A percentile compares a stretch with the other conserved stretches of the same genome.
Evolutionary conservation across 1,140 invertebrate species (phyloP).

Genomic region (Calliopsis andreniformis): DNA sequence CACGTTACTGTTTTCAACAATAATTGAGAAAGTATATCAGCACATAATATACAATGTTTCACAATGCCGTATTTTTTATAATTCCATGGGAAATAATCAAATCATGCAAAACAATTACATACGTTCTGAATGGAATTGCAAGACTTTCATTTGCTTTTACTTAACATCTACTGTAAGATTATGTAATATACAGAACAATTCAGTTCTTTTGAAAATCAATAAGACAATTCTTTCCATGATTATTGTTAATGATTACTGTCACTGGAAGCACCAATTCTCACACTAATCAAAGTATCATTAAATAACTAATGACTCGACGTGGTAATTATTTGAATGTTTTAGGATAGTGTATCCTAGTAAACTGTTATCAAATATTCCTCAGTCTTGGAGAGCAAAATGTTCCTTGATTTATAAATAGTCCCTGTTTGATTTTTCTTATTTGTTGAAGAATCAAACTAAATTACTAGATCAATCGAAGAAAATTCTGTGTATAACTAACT

Average conservation of each 20-base stretch:
- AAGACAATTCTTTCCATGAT: background rate
- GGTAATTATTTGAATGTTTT: slow-evolving; percentile 16
- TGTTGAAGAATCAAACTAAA: slow-evolving; percentile 13
- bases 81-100: slow-evolving; percentile 9
- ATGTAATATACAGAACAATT: too few relatives aligned
- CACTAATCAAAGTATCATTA: slow-evolving; percentile 30
- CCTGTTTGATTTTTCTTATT: slow-evolving; percentile 22
- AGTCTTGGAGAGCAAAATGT: slow-evolving; percentile 51
- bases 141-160: background rate
- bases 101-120: background rate
- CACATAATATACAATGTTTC: slow-evolving; percentile 23
- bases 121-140: background rate
- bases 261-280: slow-evolving; percentile 51
- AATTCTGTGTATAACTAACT: background rate
- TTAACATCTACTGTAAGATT: background rate
- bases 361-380: slow-evolving; percentile 53
- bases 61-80: background rate
- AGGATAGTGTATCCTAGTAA: slow-evolving; percentile 40
- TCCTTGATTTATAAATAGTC: slow-evolving; percentile 21
- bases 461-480: background rate
- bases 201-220: background rate
- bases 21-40: slow-evolving; percentile 16
- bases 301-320: slow-evolving; percentile 37
- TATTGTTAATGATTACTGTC: background rate
- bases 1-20: slow-evolving; percentile 2